Evolutionary conservation across 2,113 vertebrate species (phyloP).

Genomic region (Chloebia gouldiae): DNA sequence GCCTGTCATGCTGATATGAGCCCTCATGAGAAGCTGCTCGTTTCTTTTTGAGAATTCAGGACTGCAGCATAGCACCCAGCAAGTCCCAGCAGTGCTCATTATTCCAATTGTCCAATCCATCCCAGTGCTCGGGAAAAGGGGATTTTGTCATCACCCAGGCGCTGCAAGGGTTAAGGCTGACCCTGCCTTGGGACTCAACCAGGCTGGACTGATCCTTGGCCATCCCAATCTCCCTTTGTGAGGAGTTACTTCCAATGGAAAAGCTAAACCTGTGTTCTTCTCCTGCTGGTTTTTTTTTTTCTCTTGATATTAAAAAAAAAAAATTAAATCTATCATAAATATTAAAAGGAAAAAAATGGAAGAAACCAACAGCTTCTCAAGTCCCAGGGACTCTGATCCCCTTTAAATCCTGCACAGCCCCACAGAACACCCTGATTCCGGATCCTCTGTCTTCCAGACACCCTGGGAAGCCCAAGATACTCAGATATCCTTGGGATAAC

Average conservation of each 20-base stretch:
- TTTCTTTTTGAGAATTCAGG: not conserved
- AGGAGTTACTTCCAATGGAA: not conserved
- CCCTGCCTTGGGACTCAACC: not conserved
- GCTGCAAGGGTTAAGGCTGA: not conserved
- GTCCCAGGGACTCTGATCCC: fast-evolving
- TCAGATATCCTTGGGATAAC: fast-evolving
- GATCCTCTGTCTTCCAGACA: not conserved
- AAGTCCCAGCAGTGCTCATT: not conserved
- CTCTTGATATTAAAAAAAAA: not conserved
- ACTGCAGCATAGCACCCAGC: not conserved
- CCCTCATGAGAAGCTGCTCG: not conserved
- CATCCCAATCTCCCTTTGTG: not conserved
- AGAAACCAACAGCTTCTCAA: not conserved
- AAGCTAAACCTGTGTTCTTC: not conserved
- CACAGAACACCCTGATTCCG: fast-evolving
- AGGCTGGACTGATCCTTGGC: not conserved
- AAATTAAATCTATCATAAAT: not conserved
- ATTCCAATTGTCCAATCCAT: not conserved
- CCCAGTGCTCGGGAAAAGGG: not conserved
- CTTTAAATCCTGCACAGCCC: not conserved
- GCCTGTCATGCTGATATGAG: not conserved
- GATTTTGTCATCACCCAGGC: not conserved
- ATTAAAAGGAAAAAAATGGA: not conserved
- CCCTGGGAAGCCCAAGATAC: not conserved
- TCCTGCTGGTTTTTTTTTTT: fast-evolving